Evolutionary conservation across 2,113 vertebrate genomes (phyloP).

Genomic region (Typhlomys cinereus): DNA sequence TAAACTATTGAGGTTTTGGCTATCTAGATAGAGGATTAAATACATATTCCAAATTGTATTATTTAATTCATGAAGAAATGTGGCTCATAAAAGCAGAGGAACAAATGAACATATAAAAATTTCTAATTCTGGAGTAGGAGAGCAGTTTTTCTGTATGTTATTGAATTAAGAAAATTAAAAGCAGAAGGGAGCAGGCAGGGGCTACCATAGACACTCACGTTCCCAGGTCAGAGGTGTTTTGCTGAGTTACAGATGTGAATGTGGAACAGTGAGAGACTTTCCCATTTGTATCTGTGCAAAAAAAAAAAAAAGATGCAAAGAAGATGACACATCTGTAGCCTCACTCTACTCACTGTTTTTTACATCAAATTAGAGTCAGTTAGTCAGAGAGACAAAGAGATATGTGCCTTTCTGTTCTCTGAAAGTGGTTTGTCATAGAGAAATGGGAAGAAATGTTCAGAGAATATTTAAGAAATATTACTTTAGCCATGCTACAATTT

Average conservation of each 20-base stretch:
- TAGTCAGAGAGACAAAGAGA: not conserved
- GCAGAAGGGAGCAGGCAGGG: not conserved
- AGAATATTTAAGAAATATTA: conserved; percentile 17
- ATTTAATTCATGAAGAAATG: conserved; percentile 8
- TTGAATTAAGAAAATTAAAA: not conserved
- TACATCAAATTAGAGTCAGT: not conserved
- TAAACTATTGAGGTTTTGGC: not conserved
- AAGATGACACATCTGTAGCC: not conserved
- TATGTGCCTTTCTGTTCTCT: not conserved
- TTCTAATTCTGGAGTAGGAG: not conserved
- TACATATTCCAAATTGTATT: conserved; percentile 14
- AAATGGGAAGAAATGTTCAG: not conserved
- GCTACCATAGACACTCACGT: not conserved
- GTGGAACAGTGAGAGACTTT: conserved; percentile 26
- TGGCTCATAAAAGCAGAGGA: not conserved
- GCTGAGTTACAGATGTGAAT: not conserved
- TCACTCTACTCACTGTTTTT: not conserved
- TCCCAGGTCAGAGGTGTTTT: conserved; percentile 12
- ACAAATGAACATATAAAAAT: not conserved
- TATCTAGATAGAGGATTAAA: not conserved
- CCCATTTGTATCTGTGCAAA: conserved; percentile 8
- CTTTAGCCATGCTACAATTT: not conserved
- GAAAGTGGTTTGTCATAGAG: not conserved
- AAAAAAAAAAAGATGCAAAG: not conserved
- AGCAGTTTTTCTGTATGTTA: not conserved